These are phyloP conservation scores for Hestina assimilis DNA, from an alignment of 1,140 invertebrate genomes.

Conservation along the genomic window DNA sequence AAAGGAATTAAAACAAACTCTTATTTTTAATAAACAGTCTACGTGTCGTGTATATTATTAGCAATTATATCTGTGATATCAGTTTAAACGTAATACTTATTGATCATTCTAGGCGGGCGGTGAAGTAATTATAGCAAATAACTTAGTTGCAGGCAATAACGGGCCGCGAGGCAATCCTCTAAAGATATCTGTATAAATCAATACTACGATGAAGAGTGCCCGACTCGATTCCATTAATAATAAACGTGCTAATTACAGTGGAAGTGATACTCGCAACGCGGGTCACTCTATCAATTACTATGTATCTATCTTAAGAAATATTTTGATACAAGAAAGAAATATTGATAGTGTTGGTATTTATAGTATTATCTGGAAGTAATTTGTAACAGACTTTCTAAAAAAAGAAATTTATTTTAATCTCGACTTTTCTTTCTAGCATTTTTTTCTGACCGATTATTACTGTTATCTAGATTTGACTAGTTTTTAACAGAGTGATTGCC, in stretches of 20 bases:
- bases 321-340: too few species aligned
- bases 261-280: slow-evolving; percentile 42
- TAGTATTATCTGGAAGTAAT: not conserved
- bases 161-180: slow-evolving; percentile 15
- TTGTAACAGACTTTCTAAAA: too few species aligned
- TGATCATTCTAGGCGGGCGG: slow-evolving; percentile 18
- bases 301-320: not conserved
- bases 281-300: not conserved
- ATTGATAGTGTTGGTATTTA: not conserved
- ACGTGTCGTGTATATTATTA: not conserved
- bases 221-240: slow-evolving; percentile 41
- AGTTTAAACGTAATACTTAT: slow-evolving; percentile 9
- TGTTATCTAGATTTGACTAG: too few species aligned
- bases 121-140: slow-evolving; percentile 23
- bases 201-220: slow-evolving; percentile 4
- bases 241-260: slow-evolving; percentile 51
- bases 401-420: too few species aligned
- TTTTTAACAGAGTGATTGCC: too few species aligned
- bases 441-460: too few species aligned
- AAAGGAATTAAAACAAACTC: too few species aligned
- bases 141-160: slow-evolving; percentile 19
- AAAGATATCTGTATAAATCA: slow-evolving; percentile 21
- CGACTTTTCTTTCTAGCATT: too few species aligned
- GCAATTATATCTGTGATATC: not conserved
- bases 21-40: not conserved